These are phyloP conservation scores for Pegoplata infirma DNA, from an alignment of 2,888 invertebrate species.

Conservation along the genomic window DNA sequence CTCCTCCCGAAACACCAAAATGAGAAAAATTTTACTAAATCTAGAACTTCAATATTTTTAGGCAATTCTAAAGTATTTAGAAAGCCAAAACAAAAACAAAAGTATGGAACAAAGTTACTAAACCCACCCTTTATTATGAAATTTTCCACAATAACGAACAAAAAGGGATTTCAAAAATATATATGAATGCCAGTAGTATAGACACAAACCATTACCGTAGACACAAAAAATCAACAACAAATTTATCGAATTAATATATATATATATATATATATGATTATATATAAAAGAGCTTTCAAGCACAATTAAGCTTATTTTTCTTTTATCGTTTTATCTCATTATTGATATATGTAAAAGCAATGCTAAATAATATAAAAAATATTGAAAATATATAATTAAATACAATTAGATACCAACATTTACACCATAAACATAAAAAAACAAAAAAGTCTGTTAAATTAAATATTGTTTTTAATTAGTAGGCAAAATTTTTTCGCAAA, in stretches of 20 bases:
- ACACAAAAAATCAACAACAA: slow-evolving; percentile 9
- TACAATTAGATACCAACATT: slow-evolving; percentile 6
- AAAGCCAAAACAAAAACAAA: slow-evolving; percentile 25
- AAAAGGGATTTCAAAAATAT: slow-evolving; percentile 51
- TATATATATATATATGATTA: too few species aligned
- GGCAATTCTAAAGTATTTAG: slow-evolving; percentile 3
- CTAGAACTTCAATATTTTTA: slow-evolving; percentile 12
- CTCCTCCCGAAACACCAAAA: slow-evolving; percentile 70
- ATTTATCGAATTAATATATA: slow-evolving; percentile 15
- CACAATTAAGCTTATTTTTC: slow-evolving; percentile 38
- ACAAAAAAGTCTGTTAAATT: slow-evolving; percentile 34
- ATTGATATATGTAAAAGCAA: slow-evolving; percentile 33
- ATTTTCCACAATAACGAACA: slow-evolving; percentile 14
- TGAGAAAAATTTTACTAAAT: slow-evolving; percentile 56
- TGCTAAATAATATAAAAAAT: slow-evolving; percentile 36
- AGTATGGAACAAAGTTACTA: slow-evolving; percentile 63
- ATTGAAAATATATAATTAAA: slow-evolving; percentile 19
- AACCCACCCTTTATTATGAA: slow-evolving; percentile 59
- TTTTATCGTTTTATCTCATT: slow-evolving; percentile 7
- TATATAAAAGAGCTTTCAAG: slow-evolving; percentile 37
- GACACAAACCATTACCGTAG: slow-evolving; percentile 23
- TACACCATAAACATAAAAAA: neutral
- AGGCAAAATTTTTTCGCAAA: slow-evolving; percentile 32
- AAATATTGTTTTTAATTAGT: slow-evolving; percentile 20
- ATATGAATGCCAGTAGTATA: slow-evolving; percentile 27